These are phyloP conservation scores for Eulithis testata DNA, from an alignment of 2,888 invertebrate genomes.

Conservation along the genomic window DNA sequence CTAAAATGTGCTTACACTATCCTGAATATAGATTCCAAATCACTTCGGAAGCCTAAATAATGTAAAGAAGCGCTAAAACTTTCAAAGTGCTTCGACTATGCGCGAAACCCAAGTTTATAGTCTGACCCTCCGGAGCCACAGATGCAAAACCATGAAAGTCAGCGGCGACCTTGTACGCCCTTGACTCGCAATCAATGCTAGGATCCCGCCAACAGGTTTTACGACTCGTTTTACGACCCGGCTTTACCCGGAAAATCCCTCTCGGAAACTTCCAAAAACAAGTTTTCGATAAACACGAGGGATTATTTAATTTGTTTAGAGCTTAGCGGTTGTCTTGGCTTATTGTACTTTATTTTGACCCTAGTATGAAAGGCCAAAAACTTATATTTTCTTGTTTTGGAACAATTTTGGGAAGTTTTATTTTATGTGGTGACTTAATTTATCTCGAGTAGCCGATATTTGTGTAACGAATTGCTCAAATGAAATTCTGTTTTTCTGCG, in stretches of 20 bases:
- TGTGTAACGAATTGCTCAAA: neutral
- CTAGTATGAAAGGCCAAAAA: slow-evolving; percentile 8
- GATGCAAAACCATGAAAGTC: slow-evolving; percentile 32
- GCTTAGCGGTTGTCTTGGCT: slow-evolving; percentile 28
- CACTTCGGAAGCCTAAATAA: neutral
- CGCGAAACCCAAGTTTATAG: slow-evolving; percentile 12
- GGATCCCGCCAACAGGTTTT: slow-evolving; percentile 71
- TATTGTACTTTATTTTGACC: slow-evolving; percentile 23
- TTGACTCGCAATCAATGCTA: slow-evolving; percentile 57
- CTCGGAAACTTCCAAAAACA: slow-evolving; percentile 58
- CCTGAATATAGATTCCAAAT: neutral
- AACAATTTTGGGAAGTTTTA: neutral
- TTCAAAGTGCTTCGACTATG: neutral
- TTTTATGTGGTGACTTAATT: neutral
- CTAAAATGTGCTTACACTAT: too few species aligned
- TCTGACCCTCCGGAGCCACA: slow-evolving; percentile 15
- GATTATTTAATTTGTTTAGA: slow-evolving; percentile 42
- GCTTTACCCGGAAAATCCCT: slow-evolving; percentile 57
- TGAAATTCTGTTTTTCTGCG: neutral
- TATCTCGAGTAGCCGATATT: neutral
- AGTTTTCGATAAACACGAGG: slow-evolving; percentile 62
- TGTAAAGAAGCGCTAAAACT: slow-evolving; percentile 1
- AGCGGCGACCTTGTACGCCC: slow-evolving; percentile 63
- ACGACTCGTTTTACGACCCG: slow-evolving; percentile 64
- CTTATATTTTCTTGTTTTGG: neutral